Evolutionary conservation across 1,140 invertebrate genomes (phyloP).

Genomic region (Drosophila repleta): DNA sequence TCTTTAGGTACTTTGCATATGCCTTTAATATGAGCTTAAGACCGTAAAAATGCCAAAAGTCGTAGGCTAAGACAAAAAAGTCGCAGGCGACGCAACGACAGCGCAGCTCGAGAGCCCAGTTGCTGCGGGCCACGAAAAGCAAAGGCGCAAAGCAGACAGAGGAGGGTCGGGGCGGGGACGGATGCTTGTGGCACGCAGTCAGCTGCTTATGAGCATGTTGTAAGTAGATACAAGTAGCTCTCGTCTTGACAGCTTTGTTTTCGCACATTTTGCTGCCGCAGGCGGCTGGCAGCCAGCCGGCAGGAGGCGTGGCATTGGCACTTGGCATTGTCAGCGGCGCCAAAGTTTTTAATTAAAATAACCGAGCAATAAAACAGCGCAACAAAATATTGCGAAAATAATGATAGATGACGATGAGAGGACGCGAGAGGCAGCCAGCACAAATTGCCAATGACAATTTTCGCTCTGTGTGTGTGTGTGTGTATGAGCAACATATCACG

Average conservation of each 20-base stretch:
- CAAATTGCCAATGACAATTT: slow-evolving; percentile 68
- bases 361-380: slow-evolving; percentile 76
- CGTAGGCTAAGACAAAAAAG: slow-evolving; percentile 56
- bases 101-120: too few species aligned
- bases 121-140: background rate
- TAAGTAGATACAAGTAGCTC: slow-evolving; percentile 66
- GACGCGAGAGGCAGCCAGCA: slow-evolving; percentile 12
- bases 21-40: slow-evolving; percentile 75
- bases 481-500: slow-evolving; percentile 40
- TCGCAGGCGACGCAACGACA: slow-evolving; percentile 2
- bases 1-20: slow-evolving; percentile 68
- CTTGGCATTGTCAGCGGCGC: slow-evolving; percentile 68
- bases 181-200: background rate
- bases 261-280: slow-evolving; percentile 38
- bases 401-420: background rate
- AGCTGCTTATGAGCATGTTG: slow-evolving; percentile 38
- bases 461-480: slow-evolving; percentile 32
- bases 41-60: slow-evolving; percentile 77
- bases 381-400: slow-evolving; percentile 49
- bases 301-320: slow-evolving; percentile 45
- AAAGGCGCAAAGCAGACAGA: too few species aligned
- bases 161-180: background rate
- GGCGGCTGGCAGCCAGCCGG: background rate
- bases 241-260: slow-evolving; percentile 66
- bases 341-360: slow-evolving; percentile 82